Evolutionary conservation across 2,797 vertebrate genomes (phyloP).

Genomic region (Linurgus olivaceus): DNA sequence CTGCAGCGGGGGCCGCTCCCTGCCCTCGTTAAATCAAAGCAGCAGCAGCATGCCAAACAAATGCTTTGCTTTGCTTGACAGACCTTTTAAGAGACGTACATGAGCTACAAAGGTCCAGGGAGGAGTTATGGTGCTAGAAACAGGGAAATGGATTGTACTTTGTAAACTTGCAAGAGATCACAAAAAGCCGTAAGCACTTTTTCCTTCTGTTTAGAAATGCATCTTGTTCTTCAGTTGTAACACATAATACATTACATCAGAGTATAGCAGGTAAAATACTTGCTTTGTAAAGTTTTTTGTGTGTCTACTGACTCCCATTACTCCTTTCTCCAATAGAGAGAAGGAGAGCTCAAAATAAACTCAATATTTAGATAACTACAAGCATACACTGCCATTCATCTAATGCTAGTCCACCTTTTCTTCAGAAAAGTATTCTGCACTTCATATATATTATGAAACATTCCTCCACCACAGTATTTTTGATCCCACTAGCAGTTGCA

Average conservation of each 20-base stretch:
- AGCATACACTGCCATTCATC: neutral
- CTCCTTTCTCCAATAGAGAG: neutral
- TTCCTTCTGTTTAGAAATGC: neutral
- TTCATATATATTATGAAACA: neutral
- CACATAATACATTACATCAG: neutral
- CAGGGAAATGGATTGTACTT: neutral
- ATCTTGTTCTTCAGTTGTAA: neutral
- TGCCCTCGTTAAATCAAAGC: conserved; percentile 11
- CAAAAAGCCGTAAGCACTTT: neutral
- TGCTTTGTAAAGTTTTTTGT: neutral
- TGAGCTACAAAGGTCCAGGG: neutral
- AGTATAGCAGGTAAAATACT: neutral
- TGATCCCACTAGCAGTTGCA: neutral
- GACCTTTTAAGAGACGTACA: accelerated
- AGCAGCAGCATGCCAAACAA: neutral
- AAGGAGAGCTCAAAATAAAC: neutral
- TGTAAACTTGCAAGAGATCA: neutral
- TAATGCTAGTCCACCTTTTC: neutral
- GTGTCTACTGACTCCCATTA: neutral
- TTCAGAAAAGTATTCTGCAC: neutral
- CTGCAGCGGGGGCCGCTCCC: accelerated
- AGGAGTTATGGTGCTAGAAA: neutral
- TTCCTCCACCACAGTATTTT: neutral
- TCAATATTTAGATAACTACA: neutral
- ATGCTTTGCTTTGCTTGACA: neutral